Conservation (phyloP, 2,888 invertebrate genomes). For the Rosalia funebris region DNA sequence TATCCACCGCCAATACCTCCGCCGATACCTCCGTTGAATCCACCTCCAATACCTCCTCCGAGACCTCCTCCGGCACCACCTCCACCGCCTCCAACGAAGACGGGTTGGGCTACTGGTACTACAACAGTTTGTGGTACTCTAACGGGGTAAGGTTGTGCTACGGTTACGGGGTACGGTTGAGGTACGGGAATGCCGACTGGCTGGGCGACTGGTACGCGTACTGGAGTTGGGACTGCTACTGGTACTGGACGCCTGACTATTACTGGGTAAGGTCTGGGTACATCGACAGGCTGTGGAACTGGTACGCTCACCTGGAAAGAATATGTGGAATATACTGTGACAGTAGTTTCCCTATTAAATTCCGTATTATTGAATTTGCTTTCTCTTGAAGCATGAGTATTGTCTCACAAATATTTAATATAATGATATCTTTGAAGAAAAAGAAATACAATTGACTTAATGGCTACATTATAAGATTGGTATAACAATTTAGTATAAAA, state of each 20-base stretch:
- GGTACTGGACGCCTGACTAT: constrained; percentile 55
- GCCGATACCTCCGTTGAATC: constrained; percentile 28
- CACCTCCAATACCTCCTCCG: constrained; percentile 31
- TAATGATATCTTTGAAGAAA: too few relatives aligned
- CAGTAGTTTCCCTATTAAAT: too few relatives aligned
- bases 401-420: too few relatives aligned
- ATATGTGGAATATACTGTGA: too few relatives aligned
- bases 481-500: too few relatives aligned
- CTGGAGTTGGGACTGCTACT: constrained; percentile 62
- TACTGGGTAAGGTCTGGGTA: constrained; percentile 49
- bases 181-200: constrained; percentile 65
- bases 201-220: constrained; percentile 63
- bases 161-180: constrained; percentile 68
- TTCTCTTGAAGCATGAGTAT: too few relatives aligned
- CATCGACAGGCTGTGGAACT: constrained; percentile 48
- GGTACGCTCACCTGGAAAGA: constrained; percentile 48
- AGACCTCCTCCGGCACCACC: constrained; percentile 42
- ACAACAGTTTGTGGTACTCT: constrained; percentile 54
- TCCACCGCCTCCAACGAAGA: constrained; percentile 48
- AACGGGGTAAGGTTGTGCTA: constrained; percentile 67
- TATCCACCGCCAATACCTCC: constrained; percentile 26
- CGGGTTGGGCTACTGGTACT: constrained; percentile 48
- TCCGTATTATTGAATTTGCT: too few relatives aligned
- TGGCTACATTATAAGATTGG: too few relatives aligned
- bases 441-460: too few relatives aligned